Percentiles rank a stretch among this genome's conserved stretches.
Evolutionary conservation across 1,140 invertebrate species (phyloP).

Genomic region (Oscheius sp.): DNA sequence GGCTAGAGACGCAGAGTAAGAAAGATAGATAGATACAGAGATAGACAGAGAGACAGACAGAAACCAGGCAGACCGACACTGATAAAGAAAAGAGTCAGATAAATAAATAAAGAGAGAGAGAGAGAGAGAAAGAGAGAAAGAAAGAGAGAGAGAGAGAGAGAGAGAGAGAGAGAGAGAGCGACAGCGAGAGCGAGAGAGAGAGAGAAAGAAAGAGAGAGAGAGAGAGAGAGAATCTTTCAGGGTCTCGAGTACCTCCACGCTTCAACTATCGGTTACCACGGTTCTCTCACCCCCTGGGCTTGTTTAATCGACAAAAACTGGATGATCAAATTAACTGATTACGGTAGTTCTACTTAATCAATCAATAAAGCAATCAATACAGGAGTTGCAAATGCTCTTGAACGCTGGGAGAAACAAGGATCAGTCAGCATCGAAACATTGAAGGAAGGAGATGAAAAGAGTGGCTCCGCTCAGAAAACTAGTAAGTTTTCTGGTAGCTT

Average conservation of each 20-base stretch:
- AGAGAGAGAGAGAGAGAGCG: no score
- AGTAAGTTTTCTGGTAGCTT: constrained; percentile 35
- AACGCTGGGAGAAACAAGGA: constrained; percentile 58
- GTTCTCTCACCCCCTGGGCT: constrained; percentile 56
- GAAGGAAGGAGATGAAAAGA: constrained; percentile 57
- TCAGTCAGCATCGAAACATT: constrained; percentile 51
- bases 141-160: no score
- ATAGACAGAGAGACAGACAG: no score
- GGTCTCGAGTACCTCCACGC: constrained; percentile 58
- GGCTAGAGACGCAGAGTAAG: no score
- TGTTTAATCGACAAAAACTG: constrained; percentile 60
- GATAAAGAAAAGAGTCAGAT: no score
- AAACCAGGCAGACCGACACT: no score
- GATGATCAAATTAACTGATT: constrained; percentile 60
- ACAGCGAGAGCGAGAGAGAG: no score
- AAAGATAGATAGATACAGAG: no score
- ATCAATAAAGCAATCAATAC: background rate
- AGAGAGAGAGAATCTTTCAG: constrained; percentile 26
- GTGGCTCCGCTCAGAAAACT: constrained; percentile 49
- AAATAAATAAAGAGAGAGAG: no score
- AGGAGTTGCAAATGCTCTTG: constrained; percentile 54
- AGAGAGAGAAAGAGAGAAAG: no score
- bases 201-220: no score
- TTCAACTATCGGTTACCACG: constrained; percentile 57
- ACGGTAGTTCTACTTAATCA: constrained; percentile 36